Conservation (phyloP, 2,888 invertebrate species). For the Hirtodrosophila trivittata region DNA sequence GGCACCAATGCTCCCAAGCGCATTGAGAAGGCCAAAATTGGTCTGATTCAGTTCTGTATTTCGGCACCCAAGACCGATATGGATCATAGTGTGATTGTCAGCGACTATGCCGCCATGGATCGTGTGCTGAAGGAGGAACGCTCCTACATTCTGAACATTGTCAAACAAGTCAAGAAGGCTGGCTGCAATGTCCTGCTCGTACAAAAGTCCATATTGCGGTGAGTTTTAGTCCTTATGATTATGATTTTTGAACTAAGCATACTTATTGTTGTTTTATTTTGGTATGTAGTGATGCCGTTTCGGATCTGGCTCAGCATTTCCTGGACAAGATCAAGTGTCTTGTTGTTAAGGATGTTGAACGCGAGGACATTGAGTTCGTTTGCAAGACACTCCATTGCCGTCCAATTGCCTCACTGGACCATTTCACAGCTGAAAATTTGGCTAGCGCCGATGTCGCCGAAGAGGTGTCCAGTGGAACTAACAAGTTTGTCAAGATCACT, state of each 20-base stretch:
- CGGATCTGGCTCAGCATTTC: slow-evolving; percentile 98
- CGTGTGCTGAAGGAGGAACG: slow-evolving; percentile 98
- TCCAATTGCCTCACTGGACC: slow-evolving; percentile 99
- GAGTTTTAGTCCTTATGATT: too few relatives aligned
- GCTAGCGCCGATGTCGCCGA: slow-evolving; percentile 97
- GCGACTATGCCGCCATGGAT: slow-evolving; percentile 99
- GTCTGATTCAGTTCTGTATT: slow-evolving; percentile 99
- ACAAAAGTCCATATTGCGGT: slow-evolving; percentile 91
- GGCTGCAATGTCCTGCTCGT: slow-evolving; percentile 99
- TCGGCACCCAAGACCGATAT: slow-evolving; percentile 99
- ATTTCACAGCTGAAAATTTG: slow-evolving; percentile 96
- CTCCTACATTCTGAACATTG: slow-evolving; percentile 98
- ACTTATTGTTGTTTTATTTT: slow-evolving; percentile 24
- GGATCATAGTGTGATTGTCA: slow-evolving; percentile 97
- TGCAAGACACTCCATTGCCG: slow-evolving; percentile 97
- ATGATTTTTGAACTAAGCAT: neutral
- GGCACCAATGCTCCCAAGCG: slow-evolving; percentile 96
- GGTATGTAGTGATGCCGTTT: slow-evolving; percentile 95
- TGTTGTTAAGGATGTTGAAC: slow-evolving; percentile 98
- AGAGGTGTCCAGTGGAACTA: slow-evolving; percentile 94
- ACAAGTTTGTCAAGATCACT: slow-evolving; percentile 95
- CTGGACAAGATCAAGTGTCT: slow-evolving; percentile 99
- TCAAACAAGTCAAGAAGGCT: slow-evolving; percentile 99
- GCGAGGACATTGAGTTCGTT: slow-evolving; percentile 98
- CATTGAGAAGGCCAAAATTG: slow-evolving; percentile 99